Percentiles rank a stretch among this genome's conserved stretches.
Conservation (phyloP, 92 coral and sea anemone species). For the Porites evermanni region DNA sequence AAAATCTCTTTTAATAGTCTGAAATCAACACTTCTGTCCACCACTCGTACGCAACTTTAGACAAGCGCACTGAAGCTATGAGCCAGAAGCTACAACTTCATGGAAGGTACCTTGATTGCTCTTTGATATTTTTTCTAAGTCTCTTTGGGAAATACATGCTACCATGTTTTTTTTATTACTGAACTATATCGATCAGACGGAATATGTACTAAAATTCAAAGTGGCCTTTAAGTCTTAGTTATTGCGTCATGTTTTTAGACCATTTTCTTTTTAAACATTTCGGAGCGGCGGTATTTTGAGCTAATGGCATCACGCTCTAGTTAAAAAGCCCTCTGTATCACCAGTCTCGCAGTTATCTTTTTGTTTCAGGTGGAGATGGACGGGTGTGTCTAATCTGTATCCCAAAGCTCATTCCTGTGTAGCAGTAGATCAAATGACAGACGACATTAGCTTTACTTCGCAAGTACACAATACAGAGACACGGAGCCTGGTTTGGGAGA, state of each 20-base stretch:
- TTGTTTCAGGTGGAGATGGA: conserved; percentile 86
- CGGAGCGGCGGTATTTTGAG: no score
- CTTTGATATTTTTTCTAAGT: no score
- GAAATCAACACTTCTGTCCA: conserved; percentile 90
- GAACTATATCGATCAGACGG: no score
- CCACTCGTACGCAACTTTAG: conserved; percentile 83
- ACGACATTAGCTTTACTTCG: conserved; percentile 77
- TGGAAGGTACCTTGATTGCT: conserved; percentile 67
- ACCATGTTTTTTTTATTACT: not conserved
- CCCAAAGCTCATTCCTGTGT: conserved; percentile 87
- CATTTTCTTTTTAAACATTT: no score
- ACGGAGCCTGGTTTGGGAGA: conserved; percentile 76
- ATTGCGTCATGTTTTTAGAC: no score
- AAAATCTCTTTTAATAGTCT: conserved; percentile 46
- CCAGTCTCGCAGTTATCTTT: not conserved
- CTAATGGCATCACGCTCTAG: no score
- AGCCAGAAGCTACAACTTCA: conserved; percentile 59
- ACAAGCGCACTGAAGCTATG: conserved; percentile 71
- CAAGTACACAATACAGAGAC: conserved; percentile 79
- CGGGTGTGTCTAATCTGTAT: conserved; percentile 80
- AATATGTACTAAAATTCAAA: no score
- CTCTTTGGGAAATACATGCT: not conserved
- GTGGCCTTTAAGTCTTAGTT: no score
- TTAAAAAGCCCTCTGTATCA: not conserved
- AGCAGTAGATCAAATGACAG: conserved; percentile 65